These are phyloP conservation scores for Umimayanthus kanabou DNA, from an alignment of 92 coral and sea anemone species.

Conservation along the genomic window DNA sequence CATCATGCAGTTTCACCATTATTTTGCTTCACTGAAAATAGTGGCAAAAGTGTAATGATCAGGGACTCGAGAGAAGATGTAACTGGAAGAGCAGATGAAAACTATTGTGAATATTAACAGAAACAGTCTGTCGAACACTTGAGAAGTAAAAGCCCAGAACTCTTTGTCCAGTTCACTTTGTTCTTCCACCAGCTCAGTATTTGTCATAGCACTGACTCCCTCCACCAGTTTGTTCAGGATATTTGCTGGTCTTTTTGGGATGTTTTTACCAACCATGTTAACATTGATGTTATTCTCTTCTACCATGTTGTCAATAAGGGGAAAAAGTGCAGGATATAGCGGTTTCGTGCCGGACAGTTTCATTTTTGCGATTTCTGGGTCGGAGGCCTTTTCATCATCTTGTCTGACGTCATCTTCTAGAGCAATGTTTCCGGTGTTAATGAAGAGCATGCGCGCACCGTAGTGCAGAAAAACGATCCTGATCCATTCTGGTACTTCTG, in stretches of 20 bases:
- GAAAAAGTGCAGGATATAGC: conserved; percentile 38
- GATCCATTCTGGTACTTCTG: conserved; percentile 80
- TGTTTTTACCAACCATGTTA: conserved; percentile 35
- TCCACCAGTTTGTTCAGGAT: conserved; percentile 54
- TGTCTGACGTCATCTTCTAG: conserved; percentile 27
- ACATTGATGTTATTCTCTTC: conserved; percentile 28
- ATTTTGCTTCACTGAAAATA: conserved; percentile 16
- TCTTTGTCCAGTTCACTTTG: conserved; percentile 52
- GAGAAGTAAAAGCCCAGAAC: conserved; percentile 88
- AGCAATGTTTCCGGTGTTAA: conserved; percentile 68
- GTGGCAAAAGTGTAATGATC: conserved; percentile 67
- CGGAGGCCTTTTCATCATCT: conserved; percentile 28
- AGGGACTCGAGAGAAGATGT: conserved; percentile 79
- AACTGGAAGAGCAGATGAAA: conserved; percentile 67
- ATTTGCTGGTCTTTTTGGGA: conserved; percentile 29
- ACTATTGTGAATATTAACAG: conserved; percentile 62
- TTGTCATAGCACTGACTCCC: conserved; percentile 65
- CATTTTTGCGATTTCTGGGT: conserved; percentile 34
- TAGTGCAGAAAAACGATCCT: conserved; percentile 80
- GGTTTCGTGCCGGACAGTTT: conserved; percentile 59
- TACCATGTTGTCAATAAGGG: conserved; percentile 27
- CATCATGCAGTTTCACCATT: background rate
- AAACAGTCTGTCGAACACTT: conserved; percentile 75
- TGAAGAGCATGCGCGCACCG: conserved; percentile 77
- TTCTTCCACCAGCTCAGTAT: conserved; percentile 31